Evolutionary conservation across 2,113 vertebrate genomes (phyloP).

Genomic region (Centropus unirufus): DNA sequence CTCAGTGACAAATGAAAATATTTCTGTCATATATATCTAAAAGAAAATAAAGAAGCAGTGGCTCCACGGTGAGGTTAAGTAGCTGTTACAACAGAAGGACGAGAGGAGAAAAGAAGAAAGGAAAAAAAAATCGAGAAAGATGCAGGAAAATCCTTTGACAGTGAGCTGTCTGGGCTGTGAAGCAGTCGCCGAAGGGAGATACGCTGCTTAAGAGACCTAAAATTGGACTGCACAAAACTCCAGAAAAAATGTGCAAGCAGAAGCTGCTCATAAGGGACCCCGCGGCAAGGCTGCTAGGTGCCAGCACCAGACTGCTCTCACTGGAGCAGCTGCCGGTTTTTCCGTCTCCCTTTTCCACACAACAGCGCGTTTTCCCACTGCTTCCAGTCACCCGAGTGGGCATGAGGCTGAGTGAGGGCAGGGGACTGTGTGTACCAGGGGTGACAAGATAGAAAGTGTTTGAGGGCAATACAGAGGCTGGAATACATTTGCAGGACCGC

Average conservation of each 20-base stretch:
- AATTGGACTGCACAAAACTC: not conserved
- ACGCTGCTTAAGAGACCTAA: not conserved
- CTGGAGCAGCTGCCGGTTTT: not conserved
- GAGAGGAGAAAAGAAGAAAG: not conserved
- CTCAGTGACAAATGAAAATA: not conserved
- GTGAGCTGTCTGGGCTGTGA: not conserved
- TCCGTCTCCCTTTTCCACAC: not conserved
- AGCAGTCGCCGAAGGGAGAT: not conserved
- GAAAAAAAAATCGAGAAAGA: not conserved
- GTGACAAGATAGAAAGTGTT: too few species aligned
- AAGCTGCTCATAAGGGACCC: not conserved
- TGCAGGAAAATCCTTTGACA: not conserved
- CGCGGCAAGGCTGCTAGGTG: accelerated
- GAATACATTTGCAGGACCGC: accelerated
- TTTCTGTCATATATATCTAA: not conserved
- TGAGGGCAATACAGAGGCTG: accelerated
- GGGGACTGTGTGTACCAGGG: accelerated
- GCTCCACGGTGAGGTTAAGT: not conserved
- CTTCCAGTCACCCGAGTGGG: not conserved
- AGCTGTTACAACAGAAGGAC: not conserved
- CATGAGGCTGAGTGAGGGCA: accelerated
- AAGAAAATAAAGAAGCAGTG: not conserved
- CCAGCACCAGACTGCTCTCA: not conserved
- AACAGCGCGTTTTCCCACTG: accelerated
- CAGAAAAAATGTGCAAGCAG: not conserved